Percentiles rank a stretch among this genome's conserved stretches.
phyloP scores from a whole-genome alignment of 2,113 vertebrate genomes.

The Sorex araneus region DNA sequence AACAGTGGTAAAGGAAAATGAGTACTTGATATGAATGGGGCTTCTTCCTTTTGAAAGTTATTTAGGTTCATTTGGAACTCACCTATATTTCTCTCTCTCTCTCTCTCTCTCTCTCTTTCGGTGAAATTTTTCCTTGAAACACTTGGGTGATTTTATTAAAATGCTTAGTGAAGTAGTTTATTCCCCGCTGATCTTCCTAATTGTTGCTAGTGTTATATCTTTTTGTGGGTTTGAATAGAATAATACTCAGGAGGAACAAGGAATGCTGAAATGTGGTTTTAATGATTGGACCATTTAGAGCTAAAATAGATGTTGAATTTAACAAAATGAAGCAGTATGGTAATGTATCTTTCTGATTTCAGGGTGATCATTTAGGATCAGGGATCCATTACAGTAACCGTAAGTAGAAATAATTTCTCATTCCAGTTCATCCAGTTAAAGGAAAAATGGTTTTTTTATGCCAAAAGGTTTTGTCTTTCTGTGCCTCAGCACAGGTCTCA shows the following conservation, averaged over 20 bases:
- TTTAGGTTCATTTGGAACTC: constrained; percentile 20
- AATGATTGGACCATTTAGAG: background rate
- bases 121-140: constrained; percentile 54
- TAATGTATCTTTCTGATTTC: constrained; percentile 75
- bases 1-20: background rate
- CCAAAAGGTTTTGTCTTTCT: background rate
- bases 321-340: background rate
- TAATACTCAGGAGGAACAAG: constrained; percentile 39
- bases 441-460: background rate
- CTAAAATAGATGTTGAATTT: constrained; percentile 44
- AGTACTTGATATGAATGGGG: background rate
- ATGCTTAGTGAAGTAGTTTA: constrained; percentile 47
- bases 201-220: background rate
- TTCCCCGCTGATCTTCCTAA: background rate
- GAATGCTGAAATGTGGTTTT: constrained; percentile 52
- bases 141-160: constrained; percentile 61
- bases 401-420: constrained; percentile 79
- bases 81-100: background rate
- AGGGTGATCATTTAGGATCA: constrained; percentile 86
- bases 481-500: background rate
- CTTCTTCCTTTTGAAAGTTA: constrained; percentile 7
- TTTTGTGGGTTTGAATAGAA: constrained; percentile 42
- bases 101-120: background rate
- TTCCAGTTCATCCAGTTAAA: constrained; percentile 8
- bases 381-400: constrained; percentile 85